phyloP scores from a whole-genome alignment of 1,140 invertebrate genomes.

The Drosophila bifasciata region DNA sequence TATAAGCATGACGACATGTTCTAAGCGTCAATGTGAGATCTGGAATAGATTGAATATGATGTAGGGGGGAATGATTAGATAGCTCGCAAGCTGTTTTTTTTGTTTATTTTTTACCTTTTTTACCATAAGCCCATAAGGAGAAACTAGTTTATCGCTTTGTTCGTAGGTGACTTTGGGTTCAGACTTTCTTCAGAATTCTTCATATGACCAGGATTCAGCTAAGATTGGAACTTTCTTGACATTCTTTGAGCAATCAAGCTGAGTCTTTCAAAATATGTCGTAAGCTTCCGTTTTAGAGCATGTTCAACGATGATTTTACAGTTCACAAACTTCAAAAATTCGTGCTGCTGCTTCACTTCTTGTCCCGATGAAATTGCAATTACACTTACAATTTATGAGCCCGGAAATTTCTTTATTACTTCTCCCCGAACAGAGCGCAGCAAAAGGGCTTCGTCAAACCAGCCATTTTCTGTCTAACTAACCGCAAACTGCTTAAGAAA shows the following conservation, averaged over 20 bases:
- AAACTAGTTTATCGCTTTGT: too few species aligned
- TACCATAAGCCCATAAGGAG: too few species aligned
- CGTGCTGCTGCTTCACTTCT: not conserved
- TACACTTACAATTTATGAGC: constrained; percentile 41
- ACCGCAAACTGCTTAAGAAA: constrained; percentile 71
- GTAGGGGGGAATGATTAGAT: too few species aligned
- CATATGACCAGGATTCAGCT: too few species aligned
- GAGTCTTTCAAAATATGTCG: too few species aligned
- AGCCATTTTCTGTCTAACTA: constrained; percentile 68
- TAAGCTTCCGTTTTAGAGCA: not conserved
- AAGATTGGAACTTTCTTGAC: too few species aligned
- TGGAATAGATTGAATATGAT: not conserved
- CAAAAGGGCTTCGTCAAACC: constrained; percentile 44
- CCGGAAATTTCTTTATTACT: constrained; percentile 55
- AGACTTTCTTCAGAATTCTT: too few species aligned
- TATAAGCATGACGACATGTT: constrained; percentile 53
- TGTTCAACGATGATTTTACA: constrained; percentile 10
- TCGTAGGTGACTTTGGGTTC: too few species aligned
- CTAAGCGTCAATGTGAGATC: constrained; percentile 38
- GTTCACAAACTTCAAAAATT: constrained; percentile 5
- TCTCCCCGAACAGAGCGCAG: constrained; percentile 27
- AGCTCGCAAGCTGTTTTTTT: too few species aligned
- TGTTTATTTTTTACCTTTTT: too few species aligned
- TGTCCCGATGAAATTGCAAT: constrained; percentile 40
- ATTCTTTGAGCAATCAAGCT: too few species aligned